These are phyloP conservation scores for Rallus crepitans DNA, from an alignment of 2,797 vertebrate species.

Conservation along the genomic window DNA sequence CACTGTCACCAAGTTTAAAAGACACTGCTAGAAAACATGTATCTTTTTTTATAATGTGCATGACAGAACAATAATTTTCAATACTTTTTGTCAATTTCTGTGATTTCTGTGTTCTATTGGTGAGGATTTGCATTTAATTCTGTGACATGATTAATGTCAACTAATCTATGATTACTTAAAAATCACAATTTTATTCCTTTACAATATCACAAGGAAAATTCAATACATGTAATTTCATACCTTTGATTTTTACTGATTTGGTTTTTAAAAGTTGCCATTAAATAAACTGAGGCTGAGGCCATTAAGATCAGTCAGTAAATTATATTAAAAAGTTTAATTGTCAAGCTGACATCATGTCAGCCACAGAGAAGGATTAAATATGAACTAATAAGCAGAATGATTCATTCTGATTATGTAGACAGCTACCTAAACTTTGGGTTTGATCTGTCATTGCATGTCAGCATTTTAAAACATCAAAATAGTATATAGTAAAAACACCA, in stretches of 20 bases:
- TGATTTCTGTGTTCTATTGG: not conserved
- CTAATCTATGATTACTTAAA: not conserved
- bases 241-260: not conserved
- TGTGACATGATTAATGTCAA: not conserved
- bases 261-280: not conserved
- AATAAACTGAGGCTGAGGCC: not conserved
- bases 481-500: not conserved
- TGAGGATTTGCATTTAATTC: not conserved
- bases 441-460: not conserved
- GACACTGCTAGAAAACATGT: not conserved
- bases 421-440: not conserved
- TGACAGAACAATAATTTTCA: not conserved
- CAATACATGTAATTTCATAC: not conserved
- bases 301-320: not conserved
- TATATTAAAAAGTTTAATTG: not conserved
- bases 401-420: not conserved
- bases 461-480: not conserved
- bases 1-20: not conserved
- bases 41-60: not conserved
- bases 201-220: not conserved
- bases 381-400: not conserved
- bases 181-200: not conserved
- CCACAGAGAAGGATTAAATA: not conserved
- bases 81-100: not conserved
- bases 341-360: not conserved